These are phyloP conservation scores for Peromyscus polionotus DNA, from an alignment of 2,113 vertebrate genomes.

Conservation along the genomic window DNA sequence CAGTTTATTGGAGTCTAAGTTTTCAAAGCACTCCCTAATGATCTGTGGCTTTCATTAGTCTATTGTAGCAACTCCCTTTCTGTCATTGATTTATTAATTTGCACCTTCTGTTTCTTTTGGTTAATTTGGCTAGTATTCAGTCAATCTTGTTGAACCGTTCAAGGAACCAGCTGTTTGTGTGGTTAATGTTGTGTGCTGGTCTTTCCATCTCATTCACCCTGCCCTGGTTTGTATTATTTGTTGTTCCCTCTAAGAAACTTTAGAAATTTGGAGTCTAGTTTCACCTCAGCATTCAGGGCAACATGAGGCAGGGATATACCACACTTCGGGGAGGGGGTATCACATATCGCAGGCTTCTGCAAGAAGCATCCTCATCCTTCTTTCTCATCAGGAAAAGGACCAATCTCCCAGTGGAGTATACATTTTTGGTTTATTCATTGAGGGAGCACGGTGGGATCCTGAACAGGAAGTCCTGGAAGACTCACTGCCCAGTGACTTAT, in stretches of 20 bases:
- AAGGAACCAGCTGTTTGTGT: neutral
- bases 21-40: neutral
- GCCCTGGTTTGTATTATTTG: neutral
- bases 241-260: neutral
- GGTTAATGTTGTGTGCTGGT: neutral
- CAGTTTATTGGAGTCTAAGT: neutral
- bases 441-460: slow-evolving; percentile 80
- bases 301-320: neutral
- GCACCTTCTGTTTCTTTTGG: neutral
- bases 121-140: neutral
- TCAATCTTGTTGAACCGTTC: neutral
- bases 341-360: neutral
- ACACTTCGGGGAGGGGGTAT: accelerated
- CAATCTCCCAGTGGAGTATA: slow-evolving; percentile 57
- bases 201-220: neutral
- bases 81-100: neutral
- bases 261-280: neutral
- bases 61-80: neutral
- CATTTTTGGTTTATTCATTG: slow-evolving; percentile 81
- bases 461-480: slow-evolving; percentile 75
- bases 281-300: neutral
- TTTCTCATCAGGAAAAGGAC: slow-evolving; percentile 45
- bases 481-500: slow-evolving; percentile 58
- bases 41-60: neutral
- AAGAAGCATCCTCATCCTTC: neutral